Conservation (phyloP, 2,113 vertebrate species). For the Pelusios castaneus region DNA sequence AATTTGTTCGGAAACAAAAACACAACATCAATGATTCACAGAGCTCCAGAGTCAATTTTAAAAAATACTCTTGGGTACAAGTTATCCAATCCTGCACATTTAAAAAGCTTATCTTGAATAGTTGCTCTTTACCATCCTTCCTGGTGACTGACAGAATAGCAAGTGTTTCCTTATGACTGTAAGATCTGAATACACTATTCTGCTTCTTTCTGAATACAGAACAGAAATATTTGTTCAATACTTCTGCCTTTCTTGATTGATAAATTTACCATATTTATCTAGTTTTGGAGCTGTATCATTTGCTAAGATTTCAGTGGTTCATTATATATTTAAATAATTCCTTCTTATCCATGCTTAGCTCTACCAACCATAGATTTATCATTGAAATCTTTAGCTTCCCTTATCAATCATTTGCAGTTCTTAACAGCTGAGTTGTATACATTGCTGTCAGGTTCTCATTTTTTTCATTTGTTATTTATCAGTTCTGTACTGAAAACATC, state of each 20-base stretch:
- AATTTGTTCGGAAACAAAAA: not conserved
- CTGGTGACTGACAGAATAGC: conserved; percentile 19
- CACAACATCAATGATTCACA: not conserved
- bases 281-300: not conserved
- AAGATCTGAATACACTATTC: not conserved
- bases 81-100: not conserved
- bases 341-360: not conserved
- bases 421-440: conserved; percentile 37
- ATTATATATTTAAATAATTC: conserved; percentile 6
- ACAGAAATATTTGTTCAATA: not conserved
- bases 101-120: not conserved
- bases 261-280: not conserved
- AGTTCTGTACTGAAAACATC: not conserved
- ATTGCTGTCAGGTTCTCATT: conserved; percentile 1
- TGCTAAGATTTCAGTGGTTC: rapidly evolving
- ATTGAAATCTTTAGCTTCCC: not conserved
- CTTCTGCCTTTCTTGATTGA: not conserved
- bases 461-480: not conserved
- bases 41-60: not conserved
- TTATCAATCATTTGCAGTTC: conserved; percentile 26
- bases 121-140: not conserved
- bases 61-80: not conserved
- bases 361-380: not conserved
- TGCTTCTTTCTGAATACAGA: conserved; percentile 3
- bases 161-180: conserved; percentile 9